phyloP scores from a whole-genome alignment of 1,140 invertebrate species.

The Heliconius melpomene region DNA sequence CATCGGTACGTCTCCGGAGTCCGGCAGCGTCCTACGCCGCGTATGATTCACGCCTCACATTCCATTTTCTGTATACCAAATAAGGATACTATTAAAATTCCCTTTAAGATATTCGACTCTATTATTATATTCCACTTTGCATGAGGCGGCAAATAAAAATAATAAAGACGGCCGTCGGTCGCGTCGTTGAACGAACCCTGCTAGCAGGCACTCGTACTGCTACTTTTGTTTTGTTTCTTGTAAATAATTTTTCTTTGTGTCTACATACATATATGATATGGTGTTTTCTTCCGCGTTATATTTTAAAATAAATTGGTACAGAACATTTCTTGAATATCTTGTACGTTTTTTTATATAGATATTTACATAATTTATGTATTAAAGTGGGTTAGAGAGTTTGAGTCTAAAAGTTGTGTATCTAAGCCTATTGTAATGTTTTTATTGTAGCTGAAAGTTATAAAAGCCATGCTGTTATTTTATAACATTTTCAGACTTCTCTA shows the following conservation, averaged over 20 bases:
- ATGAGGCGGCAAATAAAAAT: background rate
- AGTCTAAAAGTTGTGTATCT: too few species aligned
- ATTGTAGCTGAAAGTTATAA: too few species aligned
- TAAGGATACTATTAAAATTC: slow-evolving; percentile 65
- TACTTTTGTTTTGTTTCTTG: background rate
- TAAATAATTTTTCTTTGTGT: background rate
- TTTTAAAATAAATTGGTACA: too few species aligned
- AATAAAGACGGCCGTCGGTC: slow-evolving; percentile 3
- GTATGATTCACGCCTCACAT: slow-evolving; percentile 61
- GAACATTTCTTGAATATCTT: too few species aligned
- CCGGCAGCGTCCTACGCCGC: slow-evolving; percentile 48
- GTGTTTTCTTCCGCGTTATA: background rate
- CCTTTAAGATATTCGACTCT: slow-evolving; percentile 59
- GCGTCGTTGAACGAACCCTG: background rate
- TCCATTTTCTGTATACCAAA: slow-evolving; percentile 51
- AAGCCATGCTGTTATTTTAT: too few species aligned
- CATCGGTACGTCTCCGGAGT: background rate
- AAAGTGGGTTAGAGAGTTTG: too few species aligned
- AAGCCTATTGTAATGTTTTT: too few species aligned
- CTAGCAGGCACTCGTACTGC: too few species aligned
- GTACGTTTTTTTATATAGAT: too few species aligned
- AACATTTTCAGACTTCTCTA: too few species aligned
- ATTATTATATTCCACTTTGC: slow-evolving; percentile 42
- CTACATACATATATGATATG: background rate
- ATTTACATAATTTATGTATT: too few species aligned